These are phyloP conservation scores for Euplagia quadripunctaria DNA, from an alignment of 2,888 invertebrate genomes.

Conservation along the genomic window DNA sequence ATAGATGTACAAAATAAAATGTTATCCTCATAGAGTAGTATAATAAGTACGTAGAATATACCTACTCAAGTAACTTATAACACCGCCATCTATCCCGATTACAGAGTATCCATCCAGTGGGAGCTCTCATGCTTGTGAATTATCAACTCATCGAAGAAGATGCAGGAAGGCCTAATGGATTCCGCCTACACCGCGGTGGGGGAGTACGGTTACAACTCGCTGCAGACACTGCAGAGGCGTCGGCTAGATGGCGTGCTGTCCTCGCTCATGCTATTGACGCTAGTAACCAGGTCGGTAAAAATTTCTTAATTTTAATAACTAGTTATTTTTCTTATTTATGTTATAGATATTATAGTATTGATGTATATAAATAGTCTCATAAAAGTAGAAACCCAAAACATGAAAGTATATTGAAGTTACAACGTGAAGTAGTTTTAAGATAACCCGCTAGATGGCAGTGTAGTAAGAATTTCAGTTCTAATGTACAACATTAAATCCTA, in stretches of 20 bases:
- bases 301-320: not conserved
- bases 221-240: slow-evolving; percentile 91
- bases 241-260: slow-evolving; percentile 92
- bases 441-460: slow-evolving; percentile 37
- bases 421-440: slow-evolving; percentile 3
- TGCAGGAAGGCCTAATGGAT: slow-evolving; percentile 90
- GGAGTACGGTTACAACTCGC: slow-evolving; percentile 92
- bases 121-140: slow-evolving; percentile 95
- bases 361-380: not conserved
- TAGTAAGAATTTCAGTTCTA: not conserved
- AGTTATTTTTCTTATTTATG: not conserved
- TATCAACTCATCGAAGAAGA: slow-evolving; percentile 91
- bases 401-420: not conserved
- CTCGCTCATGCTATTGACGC: slow-evolving; percentile 93
- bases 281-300: slow-evolving; percentile 87
- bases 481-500: not conserved
- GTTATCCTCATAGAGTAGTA: too few species aligned
- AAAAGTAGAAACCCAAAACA: not conserved
- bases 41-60: not conserved
- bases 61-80: not conserved
- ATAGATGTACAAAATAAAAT: too few species aligned
- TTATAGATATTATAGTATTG: not conserved
- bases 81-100: slow-evolving; percentile 53
- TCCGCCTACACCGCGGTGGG: slow-evolving; percentile 90
- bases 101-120: slow-evolving; percentile 95